Conservation (phyloP, 2,888 invertebrate genomes). For the Sinodicranocentrus sp. region DNA sequence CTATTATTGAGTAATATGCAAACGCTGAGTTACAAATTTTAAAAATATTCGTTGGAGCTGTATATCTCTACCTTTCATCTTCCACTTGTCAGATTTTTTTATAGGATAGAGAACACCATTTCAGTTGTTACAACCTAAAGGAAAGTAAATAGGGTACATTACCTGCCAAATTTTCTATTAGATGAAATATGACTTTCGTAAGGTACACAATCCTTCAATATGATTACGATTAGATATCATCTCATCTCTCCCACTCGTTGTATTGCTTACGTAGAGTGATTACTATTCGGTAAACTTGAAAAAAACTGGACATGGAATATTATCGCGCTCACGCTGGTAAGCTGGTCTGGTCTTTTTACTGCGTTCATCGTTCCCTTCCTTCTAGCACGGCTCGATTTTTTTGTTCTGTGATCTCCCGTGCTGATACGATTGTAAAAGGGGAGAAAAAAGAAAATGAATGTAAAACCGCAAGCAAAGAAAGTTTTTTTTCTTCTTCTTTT, state of each 20-base stretch:
- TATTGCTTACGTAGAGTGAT: conserved; percentile 3
- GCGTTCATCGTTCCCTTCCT: not conserved
- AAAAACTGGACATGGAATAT: not conserved
- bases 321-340: conserved; percentile 12
- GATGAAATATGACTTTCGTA: no score
- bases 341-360: not conserved
- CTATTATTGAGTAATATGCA: no score
- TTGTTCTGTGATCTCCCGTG: conserved; percentile 34
- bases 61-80: no score
- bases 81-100: no score
- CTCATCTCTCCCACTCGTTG: not conserved
- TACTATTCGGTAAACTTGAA: conserved; percentile 36
- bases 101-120: no score
- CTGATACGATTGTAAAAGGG: conserved; percentile 45
- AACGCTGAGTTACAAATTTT: no score
- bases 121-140: no score
- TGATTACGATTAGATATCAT: not conserved
- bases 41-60: no score
- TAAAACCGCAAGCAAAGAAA: conserved; percentile 44
- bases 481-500: conserved; percentile 1
- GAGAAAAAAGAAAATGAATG: conserved; percentile 42
- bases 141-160: no score
- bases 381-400: not conserved
- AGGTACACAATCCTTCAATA: no score
- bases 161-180: no score